These are phyloP conservation scores for Metallyticus violacea DNA, from an alignment of 2,888 invertebrate genomes.

Conservation along the genomic window DNA sequence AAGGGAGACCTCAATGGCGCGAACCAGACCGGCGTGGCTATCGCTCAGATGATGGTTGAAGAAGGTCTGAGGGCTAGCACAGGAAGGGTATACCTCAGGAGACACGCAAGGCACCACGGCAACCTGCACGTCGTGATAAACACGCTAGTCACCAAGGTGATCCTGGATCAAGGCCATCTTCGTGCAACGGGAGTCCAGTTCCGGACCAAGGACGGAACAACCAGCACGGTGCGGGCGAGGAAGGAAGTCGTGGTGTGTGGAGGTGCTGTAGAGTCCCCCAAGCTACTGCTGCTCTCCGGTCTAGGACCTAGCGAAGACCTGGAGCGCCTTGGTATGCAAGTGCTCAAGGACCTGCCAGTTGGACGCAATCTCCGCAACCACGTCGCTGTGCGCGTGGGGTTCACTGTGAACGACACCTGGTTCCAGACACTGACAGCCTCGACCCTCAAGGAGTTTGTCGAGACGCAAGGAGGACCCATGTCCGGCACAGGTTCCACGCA, in stretches of 20 bases:
- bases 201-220: conserved; percentile 42
- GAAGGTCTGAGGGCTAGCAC: conserved; percentile 45
- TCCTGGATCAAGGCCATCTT: conserved; percentile 46
- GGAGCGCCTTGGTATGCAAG: conserved; percentile 26
- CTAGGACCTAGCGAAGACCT: conserved; percentile 48
- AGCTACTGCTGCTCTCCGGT: conserved; percentile 54
- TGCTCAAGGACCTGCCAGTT: conserved; percentile 47
- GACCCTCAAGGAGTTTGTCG: conserved; percentile 43
- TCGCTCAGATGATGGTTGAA: conserved; percentile 38
- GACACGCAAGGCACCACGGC: conserved; percentile 30
- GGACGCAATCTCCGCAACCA: conserved; percentile 56
- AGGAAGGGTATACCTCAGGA: conserved; percentile 53
- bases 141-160: conserved; percentile 50
- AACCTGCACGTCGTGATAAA: conserved; percentile 43
- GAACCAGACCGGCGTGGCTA: conserved; percentile 33
- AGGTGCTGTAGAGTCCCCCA: conserved; percentile 47
- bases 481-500: conserved; percentile 49
- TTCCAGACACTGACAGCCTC: conserved; percentile 42
- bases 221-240: conserved; percentile 43
- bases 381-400: conserved; percentile 44
- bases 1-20: conserved; percentile 44
- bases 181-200: conserved; percentile 49
- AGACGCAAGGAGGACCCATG: conserved; percentile 44
- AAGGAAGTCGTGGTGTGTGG: conserved; percentile 44
- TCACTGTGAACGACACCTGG: conserved; percentile 34